Percentiles rank a stretch among this genome's conserved stretches.
These are phyloP conservation scores for Rhynchopsitta pachyrhyncha DNA, from an alignment of 2,113 vertebrate genomes.

Conservation along the genomic window DNA sequence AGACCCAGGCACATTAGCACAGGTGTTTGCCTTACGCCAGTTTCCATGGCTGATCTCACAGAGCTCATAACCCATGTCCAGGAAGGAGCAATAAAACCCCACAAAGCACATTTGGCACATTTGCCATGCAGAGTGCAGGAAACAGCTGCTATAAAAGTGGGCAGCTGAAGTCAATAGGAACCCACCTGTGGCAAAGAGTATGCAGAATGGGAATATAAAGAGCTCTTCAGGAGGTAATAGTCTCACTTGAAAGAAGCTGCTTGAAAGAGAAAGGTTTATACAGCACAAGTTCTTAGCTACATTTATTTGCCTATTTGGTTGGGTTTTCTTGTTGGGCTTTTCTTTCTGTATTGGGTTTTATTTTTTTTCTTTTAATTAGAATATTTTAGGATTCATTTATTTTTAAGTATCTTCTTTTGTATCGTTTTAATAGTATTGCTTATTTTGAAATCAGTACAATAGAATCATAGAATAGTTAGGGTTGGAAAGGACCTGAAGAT, in stretches of 20 bases:
- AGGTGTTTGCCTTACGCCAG: neutral
- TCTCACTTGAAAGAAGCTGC: rapidly evolving
- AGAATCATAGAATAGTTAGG: no score
- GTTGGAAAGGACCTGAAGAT: no score
- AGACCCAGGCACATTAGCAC: neutral
- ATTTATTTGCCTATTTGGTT: neutral
- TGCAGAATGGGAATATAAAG: rapidly evolving
- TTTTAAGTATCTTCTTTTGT: neutral
- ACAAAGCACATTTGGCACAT: rapidly evolving
- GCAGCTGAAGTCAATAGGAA: neutral
- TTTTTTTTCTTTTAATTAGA: neutral
- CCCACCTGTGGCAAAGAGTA: neutral
- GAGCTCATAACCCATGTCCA: neutral
- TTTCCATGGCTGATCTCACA: neutral
- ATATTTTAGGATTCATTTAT: neutral
- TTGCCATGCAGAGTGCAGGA: rapidly evolving
- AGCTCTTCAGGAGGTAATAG: neutral
- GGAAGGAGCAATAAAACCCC: neutral
- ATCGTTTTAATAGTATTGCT: rapidly evolving
- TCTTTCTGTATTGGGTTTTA: rapidly evolving
- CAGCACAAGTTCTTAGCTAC: rapidly evolving
- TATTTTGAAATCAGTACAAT: neutral
- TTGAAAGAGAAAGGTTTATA: rapidly evolving
- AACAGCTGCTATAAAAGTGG: neutral
- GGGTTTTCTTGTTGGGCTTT: rapidly evolving